Evolutionary conservation across 30 jellyfish, hydroid and myxozoan genomes (phyloP).

Genomic region (Mastigias papua): DNA sequence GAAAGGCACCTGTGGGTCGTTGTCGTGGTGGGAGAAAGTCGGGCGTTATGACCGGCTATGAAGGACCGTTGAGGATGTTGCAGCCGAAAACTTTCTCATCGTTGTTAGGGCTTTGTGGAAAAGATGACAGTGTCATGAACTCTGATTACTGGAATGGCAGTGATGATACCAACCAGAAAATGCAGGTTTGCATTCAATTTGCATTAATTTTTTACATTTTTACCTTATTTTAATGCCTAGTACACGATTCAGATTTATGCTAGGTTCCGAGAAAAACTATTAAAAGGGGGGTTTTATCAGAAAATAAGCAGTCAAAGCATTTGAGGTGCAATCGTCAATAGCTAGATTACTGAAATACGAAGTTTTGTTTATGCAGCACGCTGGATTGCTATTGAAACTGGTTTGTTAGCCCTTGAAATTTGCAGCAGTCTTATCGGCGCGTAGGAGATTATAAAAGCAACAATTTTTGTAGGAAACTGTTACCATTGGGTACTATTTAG

Average conservation of each 20-base stretch:
- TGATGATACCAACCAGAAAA: conserved; percentile 27
- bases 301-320: too few relatives aligned
- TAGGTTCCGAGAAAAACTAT: too few relatives aligned
- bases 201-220: neutral
- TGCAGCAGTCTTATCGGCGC: too few relatives aligned
- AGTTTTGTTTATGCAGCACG: too few relatives aligned
- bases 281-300: too few relatives aligned
- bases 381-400: too few relatives aligned
- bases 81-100: conserved; percentile 69
- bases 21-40: conserved; percentile 4
- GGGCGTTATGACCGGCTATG: conserved; percentile 44
- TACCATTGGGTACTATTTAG: too few relatives aligned
- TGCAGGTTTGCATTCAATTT: conserved; percentile 39
- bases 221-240: neutral
- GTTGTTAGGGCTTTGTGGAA: conserved; percentile 10
- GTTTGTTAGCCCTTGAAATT: too few relatives aligned
- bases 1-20: neutral
- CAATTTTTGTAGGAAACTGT: too few relatives aligned
- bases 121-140: conserved; percentile 27
- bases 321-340: too few relatives aligned
- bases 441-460: too few relatives aligned
- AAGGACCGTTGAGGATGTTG: conserved; percentile 71
- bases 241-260: neutral
- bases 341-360: too few relatives aligned
- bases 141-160: conserved; percentile 45